phyloP scores from a whole-genome alignment of 2,888 invertebrate species.

The Marasmarcha lunaedactyla region DNA sequence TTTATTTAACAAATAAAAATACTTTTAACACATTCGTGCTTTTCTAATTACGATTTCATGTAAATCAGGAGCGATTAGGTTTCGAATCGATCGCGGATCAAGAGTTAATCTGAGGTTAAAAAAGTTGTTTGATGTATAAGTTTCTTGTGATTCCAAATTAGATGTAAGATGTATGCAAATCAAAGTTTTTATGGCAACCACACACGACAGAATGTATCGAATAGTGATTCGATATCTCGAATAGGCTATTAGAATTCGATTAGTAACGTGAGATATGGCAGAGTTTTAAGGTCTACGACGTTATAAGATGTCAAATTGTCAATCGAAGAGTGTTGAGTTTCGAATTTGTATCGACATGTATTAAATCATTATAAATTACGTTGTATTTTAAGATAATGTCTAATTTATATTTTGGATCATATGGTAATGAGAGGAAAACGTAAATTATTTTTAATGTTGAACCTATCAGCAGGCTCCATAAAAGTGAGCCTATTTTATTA shows the following conservation, averaged over 20 bases:
- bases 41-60: constrained; percentile 49
- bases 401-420: constrained; percentile 15
- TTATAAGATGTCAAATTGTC: constrained; percentile 19
- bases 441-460: constrained; percentile 4
- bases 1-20: constrained; percentile 1
- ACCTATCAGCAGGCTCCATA: background rate
- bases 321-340: constrained; percentile 22
- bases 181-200: constrained; percentile 39
- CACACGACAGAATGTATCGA: constrained; percentile 44
- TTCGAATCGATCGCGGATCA: constrained; percentile 27
- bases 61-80: constrained; percentile 32
- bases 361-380: constrained; percentile 38
- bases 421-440: background rate
- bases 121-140: constrained; percentile 48
- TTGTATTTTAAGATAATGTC: constrained; percentile 29
- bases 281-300: constrained; percentile 25
- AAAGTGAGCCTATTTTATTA: too few species aligned
- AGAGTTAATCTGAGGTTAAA: constrained; percentile 31
- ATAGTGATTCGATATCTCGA: too few species aligned
- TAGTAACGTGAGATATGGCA: constrained; percentile 46
- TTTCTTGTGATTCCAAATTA: constrained; percentile 44
- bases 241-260: constrained; percentile 42
- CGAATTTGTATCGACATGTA: constrained; percentile 27
- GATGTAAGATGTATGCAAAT: constrained; percentile 54
- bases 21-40: constrained; percentile 13